A percentile compares a stretch with the other conserved stretches of the same genome.
These are phyloP conservation scores for Thera obeliscata DNA, from an alignment of 2,888 invertebrate genomes.

Conservation along the genomic window DNA sequence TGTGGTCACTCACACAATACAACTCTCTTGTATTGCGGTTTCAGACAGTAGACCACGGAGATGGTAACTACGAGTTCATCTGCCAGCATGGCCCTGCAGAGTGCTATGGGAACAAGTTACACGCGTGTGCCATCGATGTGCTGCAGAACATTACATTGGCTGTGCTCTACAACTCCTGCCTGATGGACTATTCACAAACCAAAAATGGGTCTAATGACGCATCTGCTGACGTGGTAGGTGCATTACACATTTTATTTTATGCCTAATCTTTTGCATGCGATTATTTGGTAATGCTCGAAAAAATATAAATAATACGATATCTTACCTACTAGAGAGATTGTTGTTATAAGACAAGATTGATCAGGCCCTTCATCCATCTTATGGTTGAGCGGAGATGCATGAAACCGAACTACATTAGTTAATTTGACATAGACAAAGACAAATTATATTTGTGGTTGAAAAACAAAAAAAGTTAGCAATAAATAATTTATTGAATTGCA, in stretches of 20 bases:
- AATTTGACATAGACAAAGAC: no score
- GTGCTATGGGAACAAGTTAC: slow-evolving; percentile 91
- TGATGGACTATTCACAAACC: slow-evolving; percentile 50
- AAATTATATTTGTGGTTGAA: no score
- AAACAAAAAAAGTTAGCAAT: neutral
- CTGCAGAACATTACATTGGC: slow-evolving; percentile 83
- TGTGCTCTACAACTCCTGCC: slow-evolving; percentile 84
- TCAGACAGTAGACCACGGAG: slow-evolving; percentile 48
- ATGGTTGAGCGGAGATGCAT: no score
- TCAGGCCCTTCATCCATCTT: no score
- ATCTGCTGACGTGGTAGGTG: slow-evolving; percentile 54
- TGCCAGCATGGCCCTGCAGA: slow-evolving; percentile 91
- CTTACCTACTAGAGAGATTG: no score
- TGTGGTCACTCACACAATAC: no score
- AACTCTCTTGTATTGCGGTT: slow-evolving; percentile 20
- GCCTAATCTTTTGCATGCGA: neutral
- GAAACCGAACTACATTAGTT: no score
- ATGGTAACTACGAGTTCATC: slow-evolving; percentile 71
- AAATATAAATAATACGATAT: no score
- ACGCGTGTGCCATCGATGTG: slow-evolving; percentile 89
- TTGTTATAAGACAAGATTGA: no score
- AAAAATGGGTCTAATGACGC: slow-evolving; percentile 52
- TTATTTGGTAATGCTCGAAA: no score
- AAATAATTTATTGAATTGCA: slow-evolving; percentile 45
- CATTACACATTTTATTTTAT: neutral